Evolutionary conservation across 2,888 invertebrate genomes (phyloP).

Genomic region (Globia sparganii): DNA sequence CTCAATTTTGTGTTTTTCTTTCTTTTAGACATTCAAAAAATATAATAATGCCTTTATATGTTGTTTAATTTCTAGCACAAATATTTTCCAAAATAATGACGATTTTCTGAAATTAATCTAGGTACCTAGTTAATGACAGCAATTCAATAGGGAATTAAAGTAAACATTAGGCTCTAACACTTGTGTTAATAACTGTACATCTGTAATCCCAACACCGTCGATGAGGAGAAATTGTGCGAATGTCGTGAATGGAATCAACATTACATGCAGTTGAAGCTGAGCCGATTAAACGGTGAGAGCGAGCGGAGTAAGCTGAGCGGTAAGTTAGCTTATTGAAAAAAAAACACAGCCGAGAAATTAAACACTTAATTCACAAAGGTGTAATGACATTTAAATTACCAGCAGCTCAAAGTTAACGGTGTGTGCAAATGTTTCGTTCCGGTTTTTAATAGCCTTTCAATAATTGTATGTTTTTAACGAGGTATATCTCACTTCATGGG

Average conservation of each 20-base stretch:
- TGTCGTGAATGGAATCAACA: conserved; percentile 73
- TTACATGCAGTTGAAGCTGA: conserved; percentile 60
- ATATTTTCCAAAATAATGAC: background rate
- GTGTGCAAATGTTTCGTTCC: background rate
- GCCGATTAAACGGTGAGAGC: conserved; percentile 17
- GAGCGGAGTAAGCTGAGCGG: conserved; percentile 5
- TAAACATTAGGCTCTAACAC: background rate
- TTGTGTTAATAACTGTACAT: conserved; percentile 36
- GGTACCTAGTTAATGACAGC: background rate
- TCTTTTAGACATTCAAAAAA: background rate
- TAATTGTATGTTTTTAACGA: background rate
- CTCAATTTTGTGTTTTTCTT: background rate
- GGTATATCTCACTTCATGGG: background rate
- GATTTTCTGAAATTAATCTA: no score
- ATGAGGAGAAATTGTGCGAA: conserved; percentile 77
- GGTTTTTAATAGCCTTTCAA: background rate
- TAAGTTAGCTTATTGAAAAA: no score
- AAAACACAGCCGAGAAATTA: background rate
- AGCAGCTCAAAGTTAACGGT: background rate
- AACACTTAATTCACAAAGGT: background rate
- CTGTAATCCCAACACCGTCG: conserved; percentile 59
- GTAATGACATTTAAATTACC: background rate
- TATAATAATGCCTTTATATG: background rate
- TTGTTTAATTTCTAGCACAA: background rate
- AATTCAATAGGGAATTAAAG: background rate